phyloP scores from a whole-genome alignment of 2,113 vertebrate species.

The Prinia subflava region DNA sequence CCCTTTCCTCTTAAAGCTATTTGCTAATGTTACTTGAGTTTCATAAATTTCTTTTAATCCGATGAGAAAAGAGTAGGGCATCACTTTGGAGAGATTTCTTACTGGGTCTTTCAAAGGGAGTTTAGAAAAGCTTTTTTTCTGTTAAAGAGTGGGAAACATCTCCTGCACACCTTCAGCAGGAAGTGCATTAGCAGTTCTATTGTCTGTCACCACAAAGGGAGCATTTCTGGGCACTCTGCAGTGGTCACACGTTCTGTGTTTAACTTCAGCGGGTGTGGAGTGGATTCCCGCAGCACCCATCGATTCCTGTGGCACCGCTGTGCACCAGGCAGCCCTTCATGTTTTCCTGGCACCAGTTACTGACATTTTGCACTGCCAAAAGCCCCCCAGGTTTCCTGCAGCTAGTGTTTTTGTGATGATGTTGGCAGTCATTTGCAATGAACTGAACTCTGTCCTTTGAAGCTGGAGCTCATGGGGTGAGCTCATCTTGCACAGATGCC shows the following conservation, averaged over 20 bases:
- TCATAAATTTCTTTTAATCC: background rate
- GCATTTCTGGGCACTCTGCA: background rate
- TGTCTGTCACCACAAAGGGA: background rate
- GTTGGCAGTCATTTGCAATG: background rate
- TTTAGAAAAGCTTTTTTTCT: background rate
- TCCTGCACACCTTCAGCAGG: background rate
- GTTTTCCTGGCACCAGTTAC: background rate
- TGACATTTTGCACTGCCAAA: background rate
- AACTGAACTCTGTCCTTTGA: background rate
- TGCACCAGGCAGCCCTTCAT: background rate
- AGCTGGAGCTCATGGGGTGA: background rate
- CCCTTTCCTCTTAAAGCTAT: background rate
- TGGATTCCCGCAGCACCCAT: fast-evolving
- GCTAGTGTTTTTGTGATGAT: background rate
- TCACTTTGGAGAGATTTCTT: background rate
- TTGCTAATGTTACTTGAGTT: background rate
- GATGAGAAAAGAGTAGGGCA: background rate
- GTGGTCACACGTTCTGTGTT: background rate
- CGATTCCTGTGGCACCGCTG: fast-evolving
- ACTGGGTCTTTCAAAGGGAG: background rate
- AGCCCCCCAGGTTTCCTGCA: background rate
- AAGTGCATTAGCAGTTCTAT: background rate
- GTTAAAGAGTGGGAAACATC: background rate
- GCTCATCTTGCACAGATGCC: background rate
- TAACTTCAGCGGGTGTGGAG: background rate